These are phyloP conservation scores for Pseudorectes ferrugineus DNA, from an alignment of 2,113 vertebrate genomes.

Conservation along the genomic window DNA sequence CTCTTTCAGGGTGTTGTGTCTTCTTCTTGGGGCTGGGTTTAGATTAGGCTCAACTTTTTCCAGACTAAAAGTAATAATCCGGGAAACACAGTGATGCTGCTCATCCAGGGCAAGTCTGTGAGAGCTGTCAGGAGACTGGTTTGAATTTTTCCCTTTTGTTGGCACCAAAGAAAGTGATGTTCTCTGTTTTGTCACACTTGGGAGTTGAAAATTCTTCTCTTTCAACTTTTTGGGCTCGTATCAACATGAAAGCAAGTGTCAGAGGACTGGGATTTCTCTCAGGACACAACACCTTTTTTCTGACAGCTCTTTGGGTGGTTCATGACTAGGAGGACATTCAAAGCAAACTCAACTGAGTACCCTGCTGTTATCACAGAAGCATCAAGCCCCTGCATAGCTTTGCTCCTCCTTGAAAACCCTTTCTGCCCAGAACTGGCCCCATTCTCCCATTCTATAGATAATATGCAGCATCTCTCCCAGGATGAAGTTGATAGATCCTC, in stretches of 20 bases:
- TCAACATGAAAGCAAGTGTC: conserved; percentile 23
- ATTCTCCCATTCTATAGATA: neutral
- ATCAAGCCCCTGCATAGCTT: neutral
- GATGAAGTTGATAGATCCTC: neutral
- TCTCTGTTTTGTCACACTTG: neutral
- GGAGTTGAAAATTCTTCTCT: neutral
- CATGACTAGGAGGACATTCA: neutral
- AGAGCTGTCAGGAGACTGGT: neutral
- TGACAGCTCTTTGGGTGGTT: conserved; percentile 26
- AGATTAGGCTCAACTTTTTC: neutral
- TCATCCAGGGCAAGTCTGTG: neutral
- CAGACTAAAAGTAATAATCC: neutral
- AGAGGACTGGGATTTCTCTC: conserved; percentile 14
- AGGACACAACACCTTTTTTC: neutral
- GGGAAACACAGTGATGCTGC: neutral
- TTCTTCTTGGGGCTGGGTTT: neutral
- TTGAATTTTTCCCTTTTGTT: neutral
- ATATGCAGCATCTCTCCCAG: neutral
- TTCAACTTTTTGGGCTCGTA: neutral
- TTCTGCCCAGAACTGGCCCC: neutral
- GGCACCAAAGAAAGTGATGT: neutral
- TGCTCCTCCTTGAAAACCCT: neutral
- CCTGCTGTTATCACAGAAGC: neutral
- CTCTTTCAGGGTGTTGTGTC: neutral
- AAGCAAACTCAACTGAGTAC: neutral